Conservation (phyloP, 2,888 invertebrate species). For the Eulithis testata region DNA sequence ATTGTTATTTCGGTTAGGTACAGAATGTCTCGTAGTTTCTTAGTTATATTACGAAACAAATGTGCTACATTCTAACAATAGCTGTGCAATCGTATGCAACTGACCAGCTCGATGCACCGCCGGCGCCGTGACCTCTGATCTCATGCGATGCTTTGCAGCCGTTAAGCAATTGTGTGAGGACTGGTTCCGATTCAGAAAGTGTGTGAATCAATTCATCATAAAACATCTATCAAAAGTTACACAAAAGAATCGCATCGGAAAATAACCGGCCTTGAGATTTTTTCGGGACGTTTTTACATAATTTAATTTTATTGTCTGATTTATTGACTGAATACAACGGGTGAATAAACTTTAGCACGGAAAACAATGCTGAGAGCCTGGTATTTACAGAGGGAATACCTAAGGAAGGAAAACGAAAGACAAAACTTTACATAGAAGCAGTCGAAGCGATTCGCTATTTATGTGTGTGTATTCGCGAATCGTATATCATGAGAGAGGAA, state of each 20-base stretch:
- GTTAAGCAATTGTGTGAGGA: conserved; percentile 67
- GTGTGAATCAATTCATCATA: conserved; percentile 66
- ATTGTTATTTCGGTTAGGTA: neutral
- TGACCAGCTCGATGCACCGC: conserved; percentile 46
- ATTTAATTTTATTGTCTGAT: conserved; percentile 37
- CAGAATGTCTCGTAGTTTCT: conserved; percentile 5
- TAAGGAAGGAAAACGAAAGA: conserved; percentile 21
- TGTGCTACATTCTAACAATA: conserved; percentile 44
- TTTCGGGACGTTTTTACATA: conserved; percentile 43
- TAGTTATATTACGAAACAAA: conserved; percentile 34
- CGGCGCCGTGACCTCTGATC: conserved; percentile 67
- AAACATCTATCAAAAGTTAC: conserved; percentile 44
- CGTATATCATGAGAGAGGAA: conserved; percentile 76
- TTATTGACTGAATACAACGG: conserved; percentile 17
- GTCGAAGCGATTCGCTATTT: conserved; percentile 61
- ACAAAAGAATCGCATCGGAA: conserved; percentile 51
- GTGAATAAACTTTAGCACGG: neutral
- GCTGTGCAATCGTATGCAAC: conserved; percentile 45
- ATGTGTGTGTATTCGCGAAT: conserved; percentile 69
- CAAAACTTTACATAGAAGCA: conserved; percentile 38
- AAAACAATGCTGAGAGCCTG: conserved; percentile 12
- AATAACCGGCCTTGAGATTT: conserved; percentile 50
- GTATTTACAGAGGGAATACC: conserved; percentile 10
- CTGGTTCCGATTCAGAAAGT: conserved; percentile 58
- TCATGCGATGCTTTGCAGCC: conserved; percentile 49